A percentile compares a stretch with the other conserved stretches of the same genome.
Evolutionary conservation across 2,113 vertebrate genomes (phyloP).

Genomic region (Ptilorrhoa leucosticta): DNA sequence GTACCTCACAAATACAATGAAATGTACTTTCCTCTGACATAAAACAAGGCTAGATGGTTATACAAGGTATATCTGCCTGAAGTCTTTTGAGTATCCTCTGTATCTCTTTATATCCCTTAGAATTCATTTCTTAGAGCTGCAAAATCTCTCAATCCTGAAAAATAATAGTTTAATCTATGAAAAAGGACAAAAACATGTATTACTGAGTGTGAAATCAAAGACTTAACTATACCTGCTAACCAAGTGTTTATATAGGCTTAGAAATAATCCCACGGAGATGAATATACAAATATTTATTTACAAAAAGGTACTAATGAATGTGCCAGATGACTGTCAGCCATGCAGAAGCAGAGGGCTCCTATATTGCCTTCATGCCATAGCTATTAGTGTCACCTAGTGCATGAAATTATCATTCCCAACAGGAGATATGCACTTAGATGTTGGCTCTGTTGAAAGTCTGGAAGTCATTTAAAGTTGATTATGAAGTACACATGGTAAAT

Average conservation of each 20-base stretch:
- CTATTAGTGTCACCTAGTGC: not conserved
- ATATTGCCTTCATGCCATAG: not conserved
- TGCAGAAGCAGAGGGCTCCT: not conserved
- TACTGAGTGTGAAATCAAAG: not conserved
- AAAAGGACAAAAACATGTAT: not conserved
- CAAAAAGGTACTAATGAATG: not conserved
- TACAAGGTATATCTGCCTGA: not conserved
- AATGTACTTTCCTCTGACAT: not conserved
- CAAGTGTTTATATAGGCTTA: not conserved
- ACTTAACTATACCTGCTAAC: not conserved
- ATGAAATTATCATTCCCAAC: not conserved
- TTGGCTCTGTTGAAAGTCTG: not conserved
- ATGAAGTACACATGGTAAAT: not conserved
- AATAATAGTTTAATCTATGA: not conserved
- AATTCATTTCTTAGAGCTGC: not conserved
- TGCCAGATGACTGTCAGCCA: not conserved
- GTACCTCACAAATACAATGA: not conserved
- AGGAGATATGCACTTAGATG: not conserved
- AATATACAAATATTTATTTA: not conserved
- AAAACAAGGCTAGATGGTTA: not conserved
- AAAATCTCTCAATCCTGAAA: slow-evolving; percentile 20
- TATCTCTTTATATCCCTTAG: not conserved
- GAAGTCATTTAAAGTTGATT: not conserved
- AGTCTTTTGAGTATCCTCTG: not conserved
- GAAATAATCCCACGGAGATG: not conserved